phyloP scores from a whole-genome alignment of 1,140 invertebrate species.

The Drosophila quadrilineata region DNA sequence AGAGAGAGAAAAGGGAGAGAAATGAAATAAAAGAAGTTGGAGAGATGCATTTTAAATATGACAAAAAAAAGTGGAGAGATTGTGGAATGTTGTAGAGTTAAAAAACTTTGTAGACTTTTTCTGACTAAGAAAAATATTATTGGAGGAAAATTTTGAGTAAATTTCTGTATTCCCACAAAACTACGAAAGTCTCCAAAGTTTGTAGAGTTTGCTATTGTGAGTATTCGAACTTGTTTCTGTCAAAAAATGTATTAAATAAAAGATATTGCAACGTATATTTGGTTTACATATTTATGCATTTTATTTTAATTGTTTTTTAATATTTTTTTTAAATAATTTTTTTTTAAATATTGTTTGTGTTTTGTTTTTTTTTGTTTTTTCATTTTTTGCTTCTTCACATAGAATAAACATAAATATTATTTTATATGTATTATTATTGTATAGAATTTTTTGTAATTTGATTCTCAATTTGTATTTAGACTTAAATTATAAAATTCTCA shows the following conservation, averaged over 20 bases:
- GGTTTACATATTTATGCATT: slow-evolving; percentile 64
- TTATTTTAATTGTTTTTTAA: slow-evolving; percentile 43
- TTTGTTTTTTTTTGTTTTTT: slow-evolving; percentile 27
- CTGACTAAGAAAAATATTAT: no score
- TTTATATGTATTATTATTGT: slow-evolving; percentile 39
- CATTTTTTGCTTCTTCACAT: slow-evolving; percentile 52
- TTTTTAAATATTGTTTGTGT: slow-evolving; percentile 37
- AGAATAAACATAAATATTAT: slow-evolving; percentile 52
- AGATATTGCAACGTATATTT: slow-evolving; percentile 16
- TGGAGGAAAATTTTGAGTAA: no score
- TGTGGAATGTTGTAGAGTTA: no score
- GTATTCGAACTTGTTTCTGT: no score
- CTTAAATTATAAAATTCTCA: slow-evolving; percentile 37
- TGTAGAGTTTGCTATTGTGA: no score
- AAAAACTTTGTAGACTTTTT: no score
- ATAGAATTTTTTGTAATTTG: slow-evolving; percentile 32
- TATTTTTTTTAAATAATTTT: slow-evolving; percentile 43
- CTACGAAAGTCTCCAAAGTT: no score
- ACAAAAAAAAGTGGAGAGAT: no score
- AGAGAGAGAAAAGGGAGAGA: no score
- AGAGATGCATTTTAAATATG: no score
- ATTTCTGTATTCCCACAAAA: no score
- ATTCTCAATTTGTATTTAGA: slow-evolving; percentile 17
- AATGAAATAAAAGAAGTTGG: no score
- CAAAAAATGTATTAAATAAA: slow-evolving; percentile 8